Base-by-base conservation (phyloP, 2,113 vertebrate genomes). In the Gobiocypris rarus region DNA sequence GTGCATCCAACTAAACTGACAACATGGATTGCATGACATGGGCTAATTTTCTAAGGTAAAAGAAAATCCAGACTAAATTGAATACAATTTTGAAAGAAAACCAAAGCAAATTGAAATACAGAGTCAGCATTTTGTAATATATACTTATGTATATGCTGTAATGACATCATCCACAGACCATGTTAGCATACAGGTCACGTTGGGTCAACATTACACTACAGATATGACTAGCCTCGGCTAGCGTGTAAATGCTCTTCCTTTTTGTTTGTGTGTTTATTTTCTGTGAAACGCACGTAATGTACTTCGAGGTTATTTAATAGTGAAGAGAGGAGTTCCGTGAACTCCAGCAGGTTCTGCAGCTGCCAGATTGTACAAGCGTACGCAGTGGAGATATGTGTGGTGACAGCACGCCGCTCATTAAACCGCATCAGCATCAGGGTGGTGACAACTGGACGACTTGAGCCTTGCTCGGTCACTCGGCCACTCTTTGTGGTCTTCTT, bases 331-430 rank as follows among this genome's bases (percentile, higher is more conserved):
- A 83, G 75, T 59, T 69, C 83, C 92, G 95, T 95, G 95, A 92
- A 97, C 96, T 90, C 96, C 96, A 91, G 96, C 96, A 8, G 97
- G 97, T 94, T 97, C 95, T 15, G 94, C 96, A 86, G 96, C 97
- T 93, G 97, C 96, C 95, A 96, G 95, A 91, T 96, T 97, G 95
- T 97, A 98, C 94, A 98, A 98, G 94, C 97, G 97, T 98, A 94
- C 94, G 95, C 95, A 86, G 24, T 92, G 91, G 89, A 89, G 91
- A 94, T 92, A 95, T 94, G 92, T 92, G 91, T 91, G 90, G 86
- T 95, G 94, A 95, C 94, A 94, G 93, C 91, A 86, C 89, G 87
- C 87, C 86, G 89, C 94, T 97, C 92, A 91, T 96, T 96, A 94
- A 91, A 88, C 83, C 88, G 89, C 94, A 96, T 95, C 94, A 95